Evolutionary conservation across 2,113 vertebrate genomes (phyloP), one percentile per base, ranked within the genome.

Genomic region (Beaufortia kweichowensis): DNA sequence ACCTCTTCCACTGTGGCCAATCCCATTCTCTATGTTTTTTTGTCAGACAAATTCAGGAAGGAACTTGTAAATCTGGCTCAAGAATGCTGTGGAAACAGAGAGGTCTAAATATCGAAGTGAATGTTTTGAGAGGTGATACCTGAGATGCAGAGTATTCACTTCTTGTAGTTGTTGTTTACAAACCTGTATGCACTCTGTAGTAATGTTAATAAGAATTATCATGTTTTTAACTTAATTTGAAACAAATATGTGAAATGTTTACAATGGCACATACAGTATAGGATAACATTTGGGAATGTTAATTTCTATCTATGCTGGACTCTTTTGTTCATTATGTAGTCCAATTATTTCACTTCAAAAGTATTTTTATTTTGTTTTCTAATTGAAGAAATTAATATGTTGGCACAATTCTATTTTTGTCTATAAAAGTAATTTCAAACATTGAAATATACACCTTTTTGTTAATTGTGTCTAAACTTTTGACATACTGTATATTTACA

Each of bases 1-100:
- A 87, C 85, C 3, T 88, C 89, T 8, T 91, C 91, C 0, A 91
- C 90, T 0, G 88, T 93, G 50, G 82, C 85, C 56, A 92, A 93
- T 78, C 92, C 92, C 35, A 81, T 91, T 68, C 86, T 92, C 28
- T 93, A 92, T 55, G 91, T 89, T 59, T 89, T 92, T 43, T 89
- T 90, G 88, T 92, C 92, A 1, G 81, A 89, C 26, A 92, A 90
- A 85, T 93, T 93, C 84, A 85, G 90, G 67, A 82, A 88, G 67
- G 90, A 93, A 73, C 57, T 92, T 2, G 48, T 81, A 74, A 79
- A 59, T 57, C 78, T 92, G 33, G 19, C 39, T 33, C 14, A 77
- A 31, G 0, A 66, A 53, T 31, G 17, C 35, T 50, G 71, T 83
- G 5, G 79, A 70, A 46, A n/a, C 11, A 46, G 19, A 48, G 3